Evolutionary conservation across 2,113 vertebrate species (phyloP), one percentile per base, ranked within the genome.

Genomic region (Echinops telfairi): DNA sequence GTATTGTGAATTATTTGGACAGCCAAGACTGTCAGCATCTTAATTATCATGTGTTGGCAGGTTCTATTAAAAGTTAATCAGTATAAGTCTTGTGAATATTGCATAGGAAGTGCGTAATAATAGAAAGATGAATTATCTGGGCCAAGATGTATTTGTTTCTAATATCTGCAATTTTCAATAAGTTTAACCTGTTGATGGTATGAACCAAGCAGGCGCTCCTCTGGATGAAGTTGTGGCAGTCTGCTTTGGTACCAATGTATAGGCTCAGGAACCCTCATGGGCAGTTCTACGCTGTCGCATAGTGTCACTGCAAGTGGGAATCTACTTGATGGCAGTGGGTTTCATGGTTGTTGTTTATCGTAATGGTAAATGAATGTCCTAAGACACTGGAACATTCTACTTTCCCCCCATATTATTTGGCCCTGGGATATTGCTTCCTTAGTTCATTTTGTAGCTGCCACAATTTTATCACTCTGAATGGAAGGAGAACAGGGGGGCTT

Each of bases 21-120:
- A 62, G 31, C 83, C 90, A 87, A 58, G 47, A 33, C 47, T 57
- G 29, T 62, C 47, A 57, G 79, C 47, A 36, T 38, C 23, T 95
- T 86, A 96, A 76, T 92, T 83, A 86, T 47, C 80, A 80, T 73
- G 87, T 92, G 71, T 88, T 95, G 92, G 90, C 64, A 60, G 29
- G 60, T 83, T 83, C 88, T 88, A 90, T 60, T 95, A 94, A 94
- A 91, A 87, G 70, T 40, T 29, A 43, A 77, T 86, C 83, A 77
- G 70, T 70, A 6, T 68, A 91, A 89, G 33, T 60, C 79, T 71
- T 89, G 43, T 57, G 71, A 95, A 77, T 89, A 62, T 77, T 83
- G 93, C 9, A 31, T 76, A 36, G 80, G 92, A 94, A 47, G n/a
- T 43, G 81, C 31, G 73, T 47, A 86, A 2, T 29, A 36, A 38